Percentiles rank a stretch among this genome's conserved stretches.
phyloP scores from a whole-genome alignment of 2,113 vertebrate species.

The Trematomus loennbergii region DNA sequence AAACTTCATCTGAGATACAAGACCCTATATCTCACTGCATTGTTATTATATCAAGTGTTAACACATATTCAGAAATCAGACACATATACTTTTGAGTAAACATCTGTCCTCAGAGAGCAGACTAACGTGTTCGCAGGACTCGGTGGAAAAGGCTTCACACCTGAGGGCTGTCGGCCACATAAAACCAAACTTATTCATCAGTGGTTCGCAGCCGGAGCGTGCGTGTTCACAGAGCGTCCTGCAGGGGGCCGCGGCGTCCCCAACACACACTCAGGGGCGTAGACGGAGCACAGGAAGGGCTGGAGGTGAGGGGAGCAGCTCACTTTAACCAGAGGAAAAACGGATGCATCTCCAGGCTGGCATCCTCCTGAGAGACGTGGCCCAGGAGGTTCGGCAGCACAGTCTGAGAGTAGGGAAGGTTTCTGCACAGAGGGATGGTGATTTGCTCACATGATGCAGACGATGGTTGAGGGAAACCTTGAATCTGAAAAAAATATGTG shows the following conservation, averaged over 20 bases:
- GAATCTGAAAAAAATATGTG: constrained; percentile 17
- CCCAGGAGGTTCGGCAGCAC: constrained; percentile 88
- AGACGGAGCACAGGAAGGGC: constrained; percentile 91
- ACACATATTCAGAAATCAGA: no score
- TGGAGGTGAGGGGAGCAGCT: constrained; percentile 88
- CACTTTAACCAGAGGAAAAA: constrained; percentile 84
- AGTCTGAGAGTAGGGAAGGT: constrained; percentile 89
- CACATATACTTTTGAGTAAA: no score
- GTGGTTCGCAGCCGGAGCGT: constrained; percentile 84
- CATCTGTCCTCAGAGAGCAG: no score
- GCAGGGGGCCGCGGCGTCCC: no score
- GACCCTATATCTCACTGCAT: no score
- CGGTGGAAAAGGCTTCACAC: constrained; percentile 84
- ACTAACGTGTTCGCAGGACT: constrained; percentile 72
- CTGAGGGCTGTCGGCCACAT: constrained; percentile 86
- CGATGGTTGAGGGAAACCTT: background rate
- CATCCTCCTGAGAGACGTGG: constrained; percentile 86
- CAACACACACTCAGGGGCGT: constrained; percentile 87
- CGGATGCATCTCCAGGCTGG: constrained; percentile 76
- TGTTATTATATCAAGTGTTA: no score
- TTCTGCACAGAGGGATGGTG: constrained; percentile 85
- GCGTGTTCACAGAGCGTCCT: constrained; percentile 89
- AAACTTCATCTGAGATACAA: no score
- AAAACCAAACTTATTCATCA: constrained; percentile 88
- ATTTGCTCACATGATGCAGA: constrained; percentile 86